phyloP scores from a whole-genome alignment of 2,888 invertebrate genomes.

The Sipha maydis region DNA sequence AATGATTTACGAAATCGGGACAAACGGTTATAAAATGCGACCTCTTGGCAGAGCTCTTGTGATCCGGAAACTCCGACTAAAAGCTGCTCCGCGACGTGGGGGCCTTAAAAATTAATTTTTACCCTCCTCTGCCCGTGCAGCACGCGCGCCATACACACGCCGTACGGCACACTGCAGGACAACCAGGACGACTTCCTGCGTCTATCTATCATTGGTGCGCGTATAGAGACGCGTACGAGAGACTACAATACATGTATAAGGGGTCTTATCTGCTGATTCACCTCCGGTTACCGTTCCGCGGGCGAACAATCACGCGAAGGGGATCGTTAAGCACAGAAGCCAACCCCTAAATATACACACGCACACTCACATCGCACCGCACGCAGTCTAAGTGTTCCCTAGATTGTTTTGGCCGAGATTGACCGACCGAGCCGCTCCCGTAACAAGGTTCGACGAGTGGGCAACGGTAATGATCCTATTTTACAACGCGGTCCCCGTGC shows the following conservation, averaged over 20 bases:
- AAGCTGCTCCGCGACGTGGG: not conserved
- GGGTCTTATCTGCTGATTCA: slow-evolving; percentile 59
- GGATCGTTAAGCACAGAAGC: slow-evolving; percentile 54
- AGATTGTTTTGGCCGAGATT: slow-evolving; percentile 58
- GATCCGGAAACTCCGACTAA: slow-evolving; percentile 50
- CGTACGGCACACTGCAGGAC: not conserved
- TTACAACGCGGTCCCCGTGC: slow-evolving; percentile 38
- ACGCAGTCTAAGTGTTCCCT: slow-evolving; percentile 19
- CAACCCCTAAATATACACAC: slow-evolving; percentile 7
- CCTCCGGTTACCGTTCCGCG: slow-evolving; percentile 34
- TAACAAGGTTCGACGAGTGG: slow-evolving; percentile 5
- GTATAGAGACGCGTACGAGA: not conserved
- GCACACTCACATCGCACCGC: not conserved
- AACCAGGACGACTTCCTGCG: slow-evolving; percentile 2
- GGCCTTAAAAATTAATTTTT: slow-evolving; percentile 45
- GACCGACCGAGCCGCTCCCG: slow-evolving; percentile 2
- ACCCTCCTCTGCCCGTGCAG: not conserved
- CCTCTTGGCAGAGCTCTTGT: slow-evolving; percentile 42
- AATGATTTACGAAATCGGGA: slow-evolving; percentile 57
- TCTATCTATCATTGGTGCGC: not conserved
- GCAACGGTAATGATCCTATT: slow-evolving; percentile 48
- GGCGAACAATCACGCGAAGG: not conserved
- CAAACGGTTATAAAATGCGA: slow-evolving; percentile 8
- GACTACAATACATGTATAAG: not conserved
- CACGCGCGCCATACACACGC: too few relatives aligned